Evolutionary conservation across 2,113 vertebrate genomes (phyloP).

Genomic region (Amblyopsis rosae): DNA sequence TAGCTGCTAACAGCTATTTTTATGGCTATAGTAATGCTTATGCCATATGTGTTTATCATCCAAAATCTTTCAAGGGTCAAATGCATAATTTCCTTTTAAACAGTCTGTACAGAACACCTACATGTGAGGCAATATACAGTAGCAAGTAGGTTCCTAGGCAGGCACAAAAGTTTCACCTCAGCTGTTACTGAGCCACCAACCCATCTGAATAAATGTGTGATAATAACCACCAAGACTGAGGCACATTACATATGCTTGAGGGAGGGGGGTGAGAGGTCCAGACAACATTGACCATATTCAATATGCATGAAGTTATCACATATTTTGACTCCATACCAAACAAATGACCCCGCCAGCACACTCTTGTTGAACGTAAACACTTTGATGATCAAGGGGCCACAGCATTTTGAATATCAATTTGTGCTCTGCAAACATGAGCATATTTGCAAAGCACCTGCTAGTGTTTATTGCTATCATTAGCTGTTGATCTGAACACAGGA

Average conservation of each 20-base stretch:
- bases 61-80: no score
- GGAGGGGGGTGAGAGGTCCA: neutral
- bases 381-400: slow-evolving; percentile 14
- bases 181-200: neutral
- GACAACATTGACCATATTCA: slow-evolving; percentile 13
- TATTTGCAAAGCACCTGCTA: slow-evolving; percentile 58
- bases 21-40: no score
- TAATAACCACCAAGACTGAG: slow-evolving; percentile 32
- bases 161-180: no score
- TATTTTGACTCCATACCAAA: slow-evolving; percentile 28
- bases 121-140: no score
- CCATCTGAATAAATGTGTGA: neutral
- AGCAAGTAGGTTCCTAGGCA: no score
- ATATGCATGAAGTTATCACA: slow-evolving; percentile 17
- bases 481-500: slow-evolving; percentile 45
- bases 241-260: slow-evolving; percentile 2
- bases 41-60: no score
- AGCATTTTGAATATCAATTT: slow-evolving; percentile 27
- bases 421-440: slow-evolving; percentile 19
- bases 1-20: no score
- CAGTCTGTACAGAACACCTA: no score
- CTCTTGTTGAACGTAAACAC: neutral
- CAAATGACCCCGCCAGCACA: neutral
- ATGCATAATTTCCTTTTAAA: no score
- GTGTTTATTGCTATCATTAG: slow-evolving; percentile 64